Percentiles rank a stretch among this genome's conserved stretches.
These are phyloP conservation scores for Excalfactoria chinensis DNA, from an alignment of 2,113 vertebrate genomes.

Conservation along the genomic window DNA sequence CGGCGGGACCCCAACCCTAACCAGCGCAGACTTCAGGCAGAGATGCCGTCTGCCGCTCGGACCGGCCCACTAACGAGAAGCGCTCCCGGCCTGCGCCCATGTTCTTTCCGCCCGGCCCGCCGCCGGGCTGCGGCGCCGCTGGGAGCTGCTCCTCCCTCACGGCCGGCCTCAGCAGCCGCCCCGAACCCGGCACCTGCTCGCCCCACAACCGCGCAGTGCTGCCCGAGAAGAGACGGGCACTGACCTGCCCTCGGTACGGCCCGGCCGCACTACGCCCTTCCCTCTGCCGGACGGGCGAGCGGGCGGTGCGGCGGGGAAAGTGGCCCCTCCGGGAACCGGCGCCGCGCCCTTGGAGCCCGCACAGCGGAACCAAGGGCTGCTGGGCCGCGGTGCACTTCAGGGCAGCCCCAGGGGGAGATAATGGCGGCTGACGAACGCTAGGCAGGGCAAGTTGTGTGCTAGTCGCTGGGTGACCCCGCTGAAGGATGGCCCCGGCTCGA, in stretches of 20 bases:
- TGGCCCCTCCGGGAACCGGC: background rate
- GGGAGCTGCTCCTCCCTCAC: no score
- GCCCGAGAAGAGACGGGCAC: no score
- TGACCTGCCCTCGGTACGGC: no score
- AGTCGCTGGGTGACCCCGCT: no score
- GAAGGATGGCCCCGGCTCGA: no score
- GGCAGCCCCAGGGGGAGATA: fast-evolving
- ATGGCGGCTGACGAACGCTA: fast-evolving
- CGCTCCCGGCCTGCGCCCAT: fast-evolving
- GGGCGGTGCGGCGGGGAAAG: background rate
- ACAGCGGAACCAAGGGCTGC: background rate
- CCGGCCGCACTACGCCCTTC: background rate
- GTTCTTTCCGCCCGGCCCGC: no score
- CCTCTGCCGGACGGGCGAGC: background rate
- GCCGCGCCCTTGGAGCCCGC: background rate
- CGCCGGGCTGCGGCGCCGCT: no score
- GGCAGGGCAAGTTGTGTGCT: background rate
- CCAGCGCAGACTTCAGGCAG: background rate
- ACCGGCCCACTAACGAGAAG: background rate
- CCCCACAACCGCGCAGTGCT: no score
- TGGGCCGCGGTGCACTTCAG: fast-evolving
- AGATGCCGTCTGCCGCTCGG: background rate
- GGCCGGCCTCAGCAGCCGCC: no score
- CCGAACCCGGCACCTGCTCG: background rate
- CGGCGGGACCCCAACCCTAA: no score